Percentiles rank a stretch among this genome's conserved stretches.
Evolutionary conservation across 2,888 invertebrate species (phyloP).

Genomic region (Lathronympha strigana): DNA sequence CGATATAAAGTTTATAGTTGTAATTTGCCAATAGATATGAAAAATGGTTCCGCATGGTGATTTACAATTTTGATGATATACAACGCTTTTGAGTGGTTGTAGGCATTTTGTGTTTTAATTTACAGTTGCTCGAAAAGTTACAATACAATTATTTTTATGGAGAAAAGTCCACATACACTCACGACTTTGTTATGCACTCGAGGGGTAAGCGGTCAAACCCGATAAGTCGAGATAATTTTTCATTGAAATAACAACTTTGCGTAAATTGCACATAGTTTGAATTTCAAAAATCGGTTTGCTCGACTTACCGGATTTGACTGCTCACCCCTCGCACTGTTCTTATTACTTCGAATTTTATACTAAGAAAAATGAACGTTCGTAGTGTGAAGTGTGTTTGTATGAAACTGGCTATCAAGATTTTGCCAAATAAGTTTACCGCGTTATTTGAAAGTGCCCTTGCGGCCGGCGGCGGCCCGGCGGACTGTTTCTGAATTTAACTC

Average conservation of each 20-base stretch:
- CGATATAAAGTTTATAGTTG: too few relatives aligned
- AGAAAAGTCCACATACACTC: neutral
- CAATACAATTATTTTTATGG: neutral
- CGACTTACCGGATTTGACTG: too few relatives aligned
- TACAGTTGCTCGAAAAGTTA: too few relatives aligned
- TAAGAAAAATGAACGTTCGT: slow-evolving; percentile 29
- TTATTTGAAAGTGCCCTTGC: slow-evolving; percentile 80
- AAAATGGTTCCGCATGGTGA: neutral
- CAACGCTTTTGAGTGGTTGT: neutral
- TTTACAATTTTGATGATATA: neutral
- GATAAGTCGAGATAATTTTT: too few relatives aligned
- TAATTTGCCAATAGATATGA: neutral
- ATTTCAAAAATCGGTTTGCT: too few relatives aligned
- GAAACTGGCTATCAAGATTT: slow-evolving; percentile 36
- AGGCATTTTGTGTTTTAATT: too few relatives aligned
- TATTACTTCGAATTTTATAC: slow-evolving; percentile 26
- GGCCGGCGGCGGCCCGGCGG: slow-evolving; percentile 74
- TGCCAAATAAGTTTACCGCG: slow-evolving; percentile 51
- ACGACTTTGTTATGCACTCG: neutral
- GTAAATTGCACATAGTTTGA: too few relatives aligned
- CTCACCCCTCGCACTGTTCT: neutral
- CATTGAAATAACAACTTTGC: too few relatives aligned
- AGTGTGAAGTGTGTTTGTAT: slow-evolving; percentile 38
- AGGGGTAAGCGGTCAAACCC: too few relatives aligned
- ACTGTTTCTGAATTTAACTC: slow-evolving; percentile 77